Evolutionary conservation across 2,113 vertebrate species (phyloP).

Genomic region (Pica pica): DNA sequence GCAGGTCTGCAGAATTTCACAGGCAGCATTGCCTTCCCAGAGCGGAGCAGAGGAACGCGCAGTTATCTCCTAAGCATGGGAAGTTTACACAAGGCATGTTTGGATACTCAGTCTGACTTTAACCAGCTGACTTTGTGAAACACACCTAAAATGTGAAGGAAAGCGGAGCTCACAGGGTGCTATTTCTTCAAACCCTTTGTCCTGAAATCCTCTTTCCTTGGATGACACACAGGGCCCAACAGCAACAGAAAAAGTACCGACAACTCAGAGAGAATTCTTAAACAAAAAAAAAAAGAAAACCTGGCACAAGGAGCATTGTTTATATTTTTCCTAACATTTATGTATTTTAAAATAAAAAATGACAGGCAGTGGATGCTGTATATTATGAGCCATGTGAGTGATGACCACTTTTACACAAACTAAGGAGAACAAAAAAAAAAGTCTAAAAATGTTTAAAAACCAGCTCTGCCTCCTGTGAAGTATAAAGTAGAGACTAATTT

Average conservation of each 20-base stretch:
- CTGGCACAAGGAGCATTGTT: not conserved
- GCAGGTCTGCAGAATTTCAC: conserved; percentile 9
- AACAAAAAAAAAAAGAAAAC: not conserved
- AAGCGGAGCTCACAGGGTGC: not conserved
- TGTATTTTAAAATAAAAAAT: conserved; percentile 29
- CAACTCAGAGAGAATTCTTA: not conserved
- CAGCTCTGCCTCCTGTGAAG: not conserved
- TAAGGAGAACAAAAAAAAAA: not conserved
- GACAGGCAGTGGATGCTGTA: not conserved
- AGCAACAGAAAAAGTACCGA: not conserved
- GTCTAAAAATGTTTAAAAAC: not conserved
- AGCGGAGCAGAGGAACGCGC: rapidly evolving
- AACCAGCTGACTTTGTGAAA: conserved; percentile 3
- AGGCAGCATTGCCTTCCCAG: not conserved
- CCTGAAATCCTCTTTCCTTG: not conserved
- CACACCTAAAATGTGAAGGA: not conserved
- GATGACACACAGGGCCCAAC: not conserved
- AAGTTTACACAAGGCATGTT: conserved; percentile 31
- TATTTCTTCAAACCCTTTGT: not conserved
- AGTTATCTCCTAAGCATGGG: not conserved
- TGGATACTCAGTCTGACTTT: not conserved
- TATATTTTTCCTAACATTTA: conserved; percentile 19
- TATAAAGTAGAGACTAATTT: not conserved
- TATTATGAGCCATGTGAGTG: not conserved
- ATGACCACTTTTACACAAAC: conserved; percentile 25